These are phyloP conservation scores for Ciconia boyciana DNA, from an alignment of 2,113 vertebrate genomes.

Conservation along the genomic window DNA sequence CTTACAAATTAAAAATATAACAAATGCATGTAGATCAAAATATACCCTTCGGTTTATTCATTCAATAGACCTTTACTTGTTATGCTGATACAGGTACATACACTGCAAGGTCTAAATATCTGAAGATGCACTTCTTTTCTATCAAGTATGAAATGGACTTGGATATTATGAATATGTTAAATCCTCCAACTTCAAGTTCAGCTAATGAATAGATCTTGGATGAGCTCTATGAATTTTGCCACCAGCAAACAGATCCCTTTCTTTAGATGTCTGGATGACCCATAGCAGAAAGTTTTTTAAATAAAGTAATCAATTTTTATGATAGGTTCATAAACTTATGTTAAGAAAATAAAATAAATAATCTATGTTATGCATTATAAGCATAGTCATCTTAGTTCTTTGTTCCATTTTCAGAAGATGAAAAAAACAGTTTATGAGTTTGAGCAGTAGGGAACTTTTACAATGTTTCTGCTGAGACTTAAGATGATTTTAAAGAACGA, in stretches of 20 bases:
- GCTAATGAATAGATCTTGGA: not conserved
- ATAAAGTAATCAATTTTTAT: not conserved
- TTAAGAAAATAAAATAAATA: not conserved
- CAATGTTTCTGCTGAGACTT: not conserved
- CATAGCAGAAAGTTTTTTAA: not conserved
- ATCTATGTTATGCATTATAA: not conserved
- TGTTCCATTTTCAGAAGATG: not conserved
- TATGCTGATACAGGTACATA: not conserved
- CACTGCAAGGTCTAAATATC: not conserved
- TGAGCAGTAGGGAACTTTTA: not conserved
- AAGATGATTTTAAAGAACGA: not conserved
- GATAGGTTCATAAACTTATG: not conserved
- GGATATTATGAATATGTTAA: not conserved
- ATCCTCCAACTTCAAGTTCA: not conserved
- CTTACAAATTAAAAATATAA: not conserved
- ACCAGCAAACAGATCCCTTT: not conserved
- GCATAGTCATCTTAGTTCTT: not conserved
- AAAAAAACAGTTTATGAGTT: not conserved
- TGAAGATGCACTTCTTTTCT: not conserved
- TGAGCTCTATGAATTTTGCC: not conserved
- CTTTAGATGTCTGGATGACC: not conserved
- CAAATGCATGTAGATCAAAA: not conserved
- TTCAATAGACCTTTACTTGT: not conserved
- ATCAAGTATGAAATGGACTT: not conserved
- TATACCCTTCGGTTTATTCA: not conserved